Percentiles rank a stretch among this genome's conserved stretches.
Conservation (phyloP, 2,888 invertebrate genomes). For the Andrena chrysosceles region DNA sequence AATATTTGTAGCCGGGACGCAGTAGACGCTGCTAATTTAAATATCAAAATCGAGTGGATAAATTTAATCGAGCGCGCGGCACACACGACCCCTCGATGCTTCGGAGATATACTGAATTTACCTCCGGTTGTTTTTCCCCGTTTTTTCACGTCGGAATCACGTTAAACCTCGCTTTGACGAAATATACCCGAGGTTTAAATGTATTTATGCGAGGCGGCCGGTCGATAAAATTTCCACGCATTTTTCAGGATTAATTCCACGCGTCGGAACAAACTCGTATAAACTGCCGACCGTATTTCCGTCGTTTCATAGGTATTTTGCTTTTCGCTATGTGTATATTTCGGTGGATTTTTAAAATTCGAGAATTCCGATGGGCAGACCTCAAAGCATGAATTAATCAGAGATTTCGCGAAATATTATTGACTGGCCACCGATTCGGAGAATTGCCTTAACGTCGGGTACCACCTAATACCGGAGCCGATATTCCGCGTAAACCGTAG, state of each 20-base stretch:
- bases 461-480: too few relatives aligned
- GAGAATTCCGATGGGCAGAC: not conserved
- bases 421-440: too few relatives aligned
- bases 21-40: not conserved
- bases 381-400: not conserved
- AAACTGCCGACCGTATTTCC: not conserved
- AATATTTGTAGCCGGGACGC: slow-evolving; percentile 4
- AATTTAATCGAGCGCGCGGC: not conserved
- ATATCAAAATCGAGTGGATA: not conserved
- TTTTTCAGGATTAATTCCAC: slow-evolving; percentile 12
- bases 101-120: not conserved
- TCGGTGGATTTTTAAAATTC: not conserved
- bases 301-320: not conserved
- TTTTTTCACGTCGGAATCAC: not conserved
- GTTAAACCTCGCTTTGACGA: slow-evolving; percentile 11
- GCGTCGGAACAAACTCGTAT: not conserved
- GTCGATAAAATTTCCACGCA: slow-evolving; percentile 6
- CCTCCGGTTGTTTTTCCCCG: not conserved
- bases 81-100: not conserved
- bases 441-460: too few relatives aligned
- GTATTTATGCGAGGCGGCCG: not conserved
- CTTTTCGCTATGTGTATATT: not conserved
- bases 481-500: too few relatives aligned
- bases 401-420: not conserved
- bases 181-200: slow-evolving; percentile 13